A percentile compares a stretch with the other conserved stretches of the same genome.
Evolutionary conservation across 2,888 invertebrate genomes (phyloP).

Genomic region (Cataglyphis cursor): DNA sequence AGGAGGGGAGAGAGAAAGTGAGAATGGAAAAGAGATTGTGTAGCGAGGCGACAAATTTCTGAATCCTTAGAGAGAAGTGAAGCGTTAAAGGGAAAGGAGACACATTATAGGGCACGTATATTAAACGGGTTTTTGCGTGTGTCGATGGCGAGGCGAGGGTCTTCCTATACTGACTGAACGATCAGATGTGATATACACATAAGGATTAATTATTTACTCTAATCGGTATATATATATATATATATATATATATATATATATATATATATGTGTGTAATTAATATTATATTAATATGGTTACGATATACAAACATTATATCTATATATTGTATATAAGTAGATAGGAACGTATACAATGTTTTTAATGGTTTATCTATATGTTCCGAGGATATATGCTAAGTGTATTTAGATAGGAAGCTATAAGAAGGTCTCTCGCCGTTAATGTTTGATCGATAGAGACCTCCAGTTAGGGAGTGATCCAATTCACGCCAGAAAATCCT

Average conservation of each 20-base stretch:
- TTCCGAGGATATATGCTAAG: conserved; percentile 83
- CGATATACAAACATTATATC: conserved; percentile 83
- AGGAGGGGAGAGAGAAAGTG: conserved; percentile 18
- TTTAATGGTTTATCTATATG: conserved; percentile 85
- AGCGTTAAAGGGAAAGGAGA: conserved; percentile 28
- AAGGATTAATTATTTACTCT: conserved; percentile 85
- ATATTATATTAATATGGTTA: conserved; percentile 78
- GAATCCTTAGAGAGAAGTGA: conserved; percentile 51
- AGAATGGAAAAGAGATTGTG: conserved; percentile 26
- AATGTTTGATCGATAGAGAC: conserved; percentile 79
- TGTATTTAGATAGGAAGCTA: conserved; percentile 78
- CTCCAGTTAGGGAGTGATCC: conserved; percentile 68
- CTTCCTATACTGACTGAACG: conserved; percentile 87
- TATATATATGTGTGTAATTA: conserved; percentile 79
- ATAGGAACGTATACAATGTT: conserved; percentile 85
- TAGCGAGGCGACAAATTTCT: conserved; percentile 50
- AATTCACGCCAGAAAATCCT: conserved; percentile 62
- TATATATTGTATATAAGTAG: conserved; percentile 84
- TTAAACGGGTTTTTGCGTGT: conserved; percentile 67
- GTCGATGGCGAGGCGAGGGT: conserved; percentile 85
- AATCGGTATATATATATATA: conserved; percentile 80
- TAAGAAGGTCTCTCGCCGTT: conserved; percentile 77
- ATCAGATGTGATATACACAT: conserved; percentile 87
- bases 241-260: conserved; percentile 65
- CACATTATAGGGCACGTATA: conserved; percentile 35